Evolutionary conservation across 2,888 invertebrate genomes (phyloP), one percentile per base, ranked within the genome.

Genomic region (Apocheima hispidaria): DNA sequence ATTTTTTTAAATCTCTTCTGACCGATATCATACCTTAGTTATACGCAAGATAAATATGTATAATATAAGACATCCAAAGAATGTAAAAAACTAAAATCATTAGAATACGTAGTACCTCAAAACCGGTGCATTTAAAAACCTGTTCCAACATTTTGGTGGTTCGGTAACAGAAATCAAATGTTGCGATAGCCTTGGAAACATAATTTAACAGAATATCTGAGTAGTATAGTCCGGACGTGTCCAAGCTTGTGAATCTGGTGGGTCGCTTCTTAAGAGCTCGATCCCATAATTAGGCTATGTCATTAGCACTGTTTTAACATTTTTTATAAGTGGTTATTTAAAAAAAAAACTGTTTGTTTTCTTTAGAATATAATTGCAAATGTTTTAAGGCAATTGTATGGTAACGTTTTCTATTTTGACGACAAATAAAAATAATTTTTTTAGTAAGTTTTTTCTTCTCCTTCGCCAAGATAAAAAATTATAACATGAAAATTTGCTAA

Each of bases 121-220:
- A 68, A 72, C 77, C 70, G 70, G 71, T 73, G 76, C 74, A 76
- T 74, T 74, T 72, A 66, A 18, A 75, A 84, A 83, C 81, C 73
- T 50, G 82, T 83, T 82, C 72, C n/a, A 52, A 57, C 49, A 72
- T 79, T 81, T 82, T 73, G 70, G 69, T 71, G 61, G 65, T 59
- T 66, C 65, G 48, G 64, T 40, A 66, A 66, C 69, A 70, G 66
- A 56, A 63, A 60, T 66, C 50, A n/a, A 69, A 53, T 57, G 55
- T 62, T 57, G 44, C 60, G 66, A 64, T 68, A 70, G 70, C 75
- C 77, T 77, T 76, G 73, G 63, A 52, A 66, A 67, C 66, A 59
- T 50, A 54, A 12, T 49, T 50, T 48, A 30, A 52, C 18, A 46
- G 4, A 30, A 44, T 44, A 28, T 48, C 38, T 5, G 18, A 43